These are phyloP conservation scores for Gila orcuttii DNA, from an alignment of 2,113 vertebrate species.

Conservation along the genomic window DNA sequence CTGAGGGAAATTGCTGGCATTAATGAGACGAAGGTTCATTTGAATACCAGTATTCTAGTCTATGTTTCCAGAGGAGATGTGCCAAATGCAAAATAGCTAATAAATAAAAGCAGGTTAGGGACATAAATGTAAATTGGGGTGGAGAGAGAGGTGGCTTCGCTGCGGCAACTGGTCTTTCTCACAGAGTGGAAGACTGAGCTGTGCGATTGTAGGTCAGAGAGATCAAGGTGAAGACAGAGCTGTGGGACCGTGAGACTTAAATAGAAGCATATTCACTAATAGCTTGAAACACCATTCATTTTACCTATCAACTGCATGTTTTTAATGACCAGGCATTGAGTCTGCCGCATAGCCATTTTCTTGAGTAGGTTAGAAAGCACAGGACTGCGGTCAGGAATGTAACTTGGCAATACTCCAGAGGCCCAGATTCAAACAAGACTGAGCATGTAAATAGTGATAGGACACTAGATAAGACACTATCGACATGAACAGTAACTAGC, in stretches of 20 bases:
- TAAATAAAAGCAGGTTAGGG: slow-evolving; percentile 77
- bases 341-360: slow-evolving; percentile 32
- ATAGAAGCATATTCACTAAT: slow-evolving; percentile 75
- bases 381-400: slow-evolving; percentile 1
- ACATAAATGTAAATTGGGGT: slow-evolving; percentile 79
- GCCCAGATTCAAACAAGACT: neutral
- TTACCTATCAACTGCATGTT: slow-evolving; percentile 62
- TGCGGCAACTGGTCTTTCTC: slow-evolving; percentile 61
- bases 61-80: slow-evolving; percentile 73
- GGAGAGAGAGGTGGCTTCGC: slow-evolving; percentile 70
- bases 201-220: slow-evolving; percentile 65
- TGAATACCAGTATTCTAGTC: slow-evolving; percentile 73
- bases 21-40: slow-evolving; percentile 67
- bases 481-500: neutral
- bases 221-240: slow-evolving; percentile 77
- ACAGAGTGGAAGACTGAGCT: slow-evolving; percentile 68
- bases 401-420: slow-evolving; percentile 2
- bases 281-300: slow-evolving; percentile 50
- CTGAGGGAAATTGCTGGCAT: slow-evolving; percentile 56
- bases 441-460: neutral
- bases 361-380: neutral
- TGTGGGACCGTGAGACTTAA: slow-evolving; percentile 73
- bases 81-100: slow-evolving; percentile 78
- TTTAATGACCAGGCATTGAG: slow-evolving; percentile 54
- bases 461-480: neutral